Evolutionary conservation across 2,797 vertebrate genomes (phyloP).

Genomic region (Cygnus olor): DNA sequence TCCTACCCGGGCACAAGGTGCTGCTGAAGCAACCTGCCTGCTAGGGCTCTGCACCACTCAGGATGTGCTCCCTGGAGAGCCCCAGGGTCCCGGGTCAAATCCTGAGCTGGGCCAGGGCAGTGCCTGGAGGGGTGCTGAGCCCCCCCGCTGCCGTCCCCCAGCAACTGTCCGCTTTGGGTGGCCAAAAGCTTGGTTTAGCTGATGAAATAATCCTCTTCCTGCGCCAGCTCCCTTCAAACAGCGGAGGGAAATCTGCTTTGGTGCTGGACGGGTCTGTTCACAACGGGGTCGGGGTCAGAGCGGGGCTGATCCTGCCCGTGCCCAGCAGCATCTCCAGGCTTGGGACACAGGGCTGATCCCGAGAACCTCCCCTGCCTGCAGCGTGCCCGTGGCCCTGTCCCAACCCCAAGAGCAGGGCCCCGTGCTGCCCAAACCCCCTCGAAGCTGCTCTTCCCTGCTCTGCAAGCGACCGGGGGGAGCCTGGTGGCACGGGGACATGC

Average conservation of each 20-base stretch:
- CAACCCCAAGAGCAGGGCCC: rapidly evolving
- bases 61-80: too few relatives aligned
- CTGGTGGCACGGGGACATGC: not conserved
- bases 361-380: rapidly evolving
- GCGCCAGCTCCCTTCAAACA: too few relatives aligned
- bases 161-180: too few relatives aligned
- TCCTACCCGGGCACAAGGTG: too few relatives aligned
- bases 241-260: not conserved
- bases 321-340: not conserved
- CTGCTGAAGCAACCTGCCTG: rapidly evolving
- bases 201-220: not conserved
- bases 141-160: too few relatives aligned
- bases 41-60: too few relatives aligned
- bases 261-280: not conserved
- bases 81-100: too few relatives aligned
- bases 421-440: not conserved
- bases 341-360: not conserved
- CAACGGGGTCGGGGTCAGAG: not conserved
- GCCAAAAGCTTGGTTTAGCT: too few relatives aligned
- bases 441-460: rapidly evolving
- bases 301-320: rapidly evolving
- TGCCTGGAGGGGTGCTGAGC: too few relatives aligned
- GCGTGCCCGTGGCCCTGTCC: rapidly evolving
- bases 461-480: rapidly evolving
- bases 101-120: too few relatives aligned